Conservation (phyloP, 1,140 invertebrate species). For the Pseudoatta argentina region DNA sequence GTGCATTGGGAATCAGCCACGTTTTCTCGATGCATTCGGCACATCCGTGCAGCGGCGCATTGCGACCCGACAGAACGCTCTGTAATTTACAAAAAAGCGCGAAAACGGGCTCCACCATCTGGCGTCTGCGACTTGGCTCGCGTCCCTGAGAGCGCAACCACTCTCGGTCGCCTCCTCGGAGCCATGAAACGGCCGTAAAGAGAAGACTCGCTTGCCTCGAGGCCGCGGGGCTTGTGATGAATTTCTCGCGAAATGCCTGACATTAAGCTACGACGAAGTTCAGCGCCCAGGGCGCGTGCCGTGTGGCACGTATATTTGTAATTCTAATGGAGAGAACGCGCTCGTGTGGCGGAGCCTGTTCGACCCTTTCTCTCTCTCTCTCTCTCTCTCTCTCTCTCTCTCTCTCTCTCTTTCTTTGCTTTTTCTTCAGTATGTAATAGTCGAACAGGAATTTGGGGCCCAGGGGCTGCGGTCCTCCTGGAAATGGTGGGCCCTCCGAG, state of each 20-base stretch:
- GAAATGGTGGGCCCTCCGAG: conserved; percentile 43
- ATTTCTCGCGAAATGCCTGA: conserved; percentile 76
- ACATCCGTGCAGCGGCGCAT: conserved; percentile 34
- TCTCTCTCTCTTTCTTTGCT: no score
- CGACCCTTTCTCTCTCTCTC: conserved; percentile 7
- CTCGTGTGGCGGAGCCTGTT: conserved; percentile 45
- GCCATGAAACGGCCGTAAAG: conserved; percentile 36
- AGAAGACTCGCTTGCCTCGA: conserved; percentile 34
- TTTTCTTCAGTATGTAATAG: conserved; percentile 66
- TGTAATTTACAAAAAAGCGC: conserved; percentile 51
- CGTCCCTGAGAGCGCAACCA: conserved; percentile 32
- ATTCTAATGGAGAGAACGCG: conserved; percentile 74
- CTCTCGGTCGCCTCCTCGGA: conserved; percentile 3
- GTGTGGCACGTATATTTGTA: conserved; percentile 75
- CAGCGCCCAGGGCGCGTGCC: conserved; percentile 75
- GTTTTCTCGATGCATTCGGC: conserved; percentile 22
- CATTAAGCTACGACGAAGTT: conserved; percentile 73
- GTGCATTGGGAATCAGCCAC: neutral
- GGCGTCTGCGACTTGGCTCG: conserved; percentile 49
- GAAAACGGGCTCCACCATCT: conserved; percentile 57
- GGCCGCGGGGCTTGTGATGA: conserved; percentile 66
- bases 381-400: neutral
- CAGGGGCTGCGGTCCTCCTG: conserved; percentile 64
- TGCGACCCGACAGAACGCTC: conserved; percentile 38
- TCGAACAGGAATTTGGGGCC: conserved; percentile 68